Percentiles rank a stretch among this genome's conserved stretches.
Evolutionary conservation across 2,797 vertebrate genomes (phyloP).

Genomic region (Nannoperca obscura): DNA sequence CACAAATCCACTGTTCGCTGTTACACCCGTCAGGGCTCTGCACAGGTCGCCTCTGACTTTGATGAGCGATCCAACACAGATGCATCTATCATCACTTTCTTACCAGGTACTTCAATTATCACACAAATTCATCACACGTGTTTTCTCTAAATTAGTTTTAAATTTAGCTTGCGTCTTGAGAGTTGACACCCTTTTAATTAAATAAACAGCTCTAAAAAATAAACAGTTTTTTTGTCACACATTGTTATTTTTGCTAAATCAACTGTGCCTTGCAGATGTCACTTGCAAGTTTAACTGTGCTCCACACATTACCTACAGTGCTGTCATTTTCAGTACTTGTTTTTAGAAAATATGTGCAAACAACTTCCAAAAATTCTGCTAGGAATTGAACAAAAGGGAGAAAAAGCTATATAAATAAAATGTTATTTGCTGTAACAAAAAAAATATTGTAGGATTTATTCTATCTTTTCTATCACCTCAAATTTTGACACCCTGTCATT

Average conservation of each 20-base stretch:
- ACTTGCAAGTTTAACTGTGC: constrained; percentile 18
- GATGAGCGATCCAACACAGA: constrained; percentile 95
- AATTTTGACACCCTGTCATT: constrained; percentile 26
- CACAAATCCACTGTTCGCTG: constrained; percentile 91
- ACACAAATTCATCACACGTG: constrained; percentile 6
- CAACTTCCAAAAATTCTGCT: constrained; percentile 10
- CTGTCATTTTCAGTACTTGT: constrained; percentile 17
- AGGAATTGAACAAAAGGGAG: constrained; percentile 23
- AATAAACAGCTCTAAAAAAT: constrained; percentile 39
- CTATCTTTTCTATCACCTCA: constrained; percentile 5
- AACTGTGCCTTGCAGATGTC: constrained; percentile 16
- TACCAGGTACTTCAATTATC: constrained; percentile 87
- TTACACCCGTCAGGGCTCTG: constrained; percentile 93
- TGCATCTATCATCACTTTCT: constrained; percentile 88
- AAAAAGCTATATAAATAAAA: constrained; percentile 20
- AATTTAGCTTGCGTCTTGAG: not conserved
- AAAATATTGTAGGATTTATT: constrained; percentile 10
- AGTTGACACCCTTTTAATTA: constrained; percentile 41
- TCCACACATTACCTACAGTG: constrained; percentile 24
- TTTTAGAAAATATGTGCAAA: constrained; percentile 22
- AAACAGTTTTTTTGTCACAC: constrained; percentile 25
- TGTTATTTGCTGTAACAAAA: constrained; percentile 13
- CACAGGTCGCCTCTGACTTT: constrained; percentile 93
- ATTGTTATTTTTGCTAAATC: constrained; percentile 7
- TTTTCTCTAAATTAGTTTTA: not conserved